A percentile compares a stretch with the other conserved stretches of the same genome.
Conservation (phyloP, 2,888 invertebrate species). For the Nebria brevicollis region DNA sequence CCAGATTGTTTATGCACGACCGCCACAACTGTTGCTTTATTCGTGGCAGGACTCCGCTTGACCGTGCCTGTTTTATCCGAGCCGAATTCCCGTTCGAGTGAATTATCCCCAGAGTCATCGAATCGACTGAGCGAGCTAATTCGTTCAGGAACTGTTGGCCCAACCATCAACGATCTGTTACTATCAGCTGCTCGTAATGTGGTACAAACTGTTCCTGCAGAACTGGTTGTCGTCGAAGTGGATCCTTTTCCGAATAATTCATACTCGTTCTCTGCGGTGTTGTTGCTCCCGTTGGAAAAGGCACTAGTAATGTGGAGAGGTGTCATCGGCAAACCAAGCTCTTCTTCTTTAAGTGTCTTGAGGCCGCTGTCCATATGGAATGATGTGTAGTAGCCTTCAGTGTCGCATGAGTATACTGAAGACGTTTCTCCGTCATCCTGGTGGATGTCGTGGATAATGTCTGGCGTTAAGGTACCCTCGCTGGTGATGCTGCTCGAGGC, state of each 20-base stretch:
- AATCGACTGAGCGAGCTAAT: slow-evolving; percentile 73
- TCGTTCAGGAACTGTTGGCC: slow-evolving; percentile 84
- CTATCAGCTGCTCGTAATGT: slow-evolving; percentile 78
- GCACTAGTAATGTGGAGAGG: slow-evolving; percentile 78
- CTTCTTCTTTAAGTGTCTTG: slow-evolving; percentile 83
- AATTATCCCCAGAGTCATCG: slow-evolving; percentile 65
- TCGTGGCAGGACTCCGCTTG: slow-evolving; percentile 59
- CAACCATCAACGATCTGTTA: slow-evolving; percentile 70
- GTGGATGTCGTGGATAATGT: slow-evolving; percentile 81
- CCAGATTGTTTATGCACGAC: slow-evolving; percentile 68
- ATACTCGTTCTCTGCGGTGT: slow-evolving; percentile 87
- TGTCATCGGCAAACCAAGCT: slow-evolving; percentile 72
- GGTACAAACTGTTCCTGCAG: slow-evolving; percentile 90
- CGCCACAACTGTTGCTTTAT: slow-evolving; percentile 70
- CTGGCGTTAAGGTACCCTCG: slow-evolving; percentile 85
- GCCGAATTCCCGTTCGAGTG: slow-evolving; percentile 58
- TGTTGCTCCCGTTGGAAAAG: slow-evolving; percentile 75
- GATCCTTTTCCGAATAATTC: slow-evolving; percentile 92
- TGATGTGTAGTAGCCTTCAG: slow-evolving; percentile 97
- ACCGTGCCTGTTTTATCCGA: slow-evolving; percentile 62
- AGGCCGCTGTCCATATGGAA: slow-evolving; percentile 97
- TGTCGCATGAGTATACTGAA: slow-evolving; percentile 94
- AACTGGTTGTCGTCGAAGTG: slow-evolving; percentile 90
- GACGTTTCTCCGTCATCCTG: slow-evolving; percentile 88
- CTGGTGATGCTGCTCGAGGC: slow-evolving; percentile 86